Percentiles rank a stretch among this genome's conserved stretches.
These are phyloP conservation scores for Anguilla rostrata DNA, from an alignment of 2,113 vertebrate species.

Conservation along the genomic window DNA sequence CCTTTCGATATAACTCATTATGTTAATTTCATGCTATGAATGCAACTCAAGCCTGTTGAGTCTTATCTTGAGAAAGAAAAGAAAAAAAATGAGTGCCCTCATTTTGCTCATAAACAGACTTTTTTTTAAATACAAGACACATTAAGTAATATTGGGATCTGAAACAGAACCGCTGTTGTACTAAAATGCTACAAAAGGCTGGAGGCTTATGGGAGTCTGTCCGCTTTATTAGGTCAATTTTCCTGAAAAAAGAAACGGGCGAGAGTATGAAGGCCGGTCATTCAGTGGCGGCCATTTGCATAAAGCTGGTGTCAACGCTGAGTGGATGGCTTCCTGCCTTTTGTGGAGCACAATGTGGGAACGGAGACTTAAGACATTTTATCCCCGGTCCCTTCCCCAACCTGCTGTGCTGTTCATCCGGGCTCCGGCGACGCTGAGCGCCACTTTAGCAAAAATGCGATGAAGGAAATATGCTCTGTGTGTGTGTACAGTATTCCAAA, in stretches of 20 bases:
- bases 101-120: slow-evolving; percentile 81
- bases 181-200: slow-evolving; percentile 85
- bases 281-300: slow-evolving; percentile 86
- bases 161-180: slow-evolving; percentile 85
- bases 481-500: background rate
- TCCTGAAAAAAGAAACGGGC: slow-evolving; percentile 56
- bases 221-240: slow-evolving; percentile 86
- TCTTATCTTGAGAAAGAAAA: slow-evolving; percentile 14
- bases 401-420: slow-evolving; percentile 84
- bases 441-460: background rate
- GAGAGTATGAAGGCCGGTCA: slow-evolving; percentile 83
- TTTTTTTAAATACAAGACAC: slow-evolving; percentile 75
- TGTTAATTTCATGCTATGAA: slow-evolving; percentile 87
- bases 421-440: slow-evolving; percentile 61
- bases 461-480: background rate
- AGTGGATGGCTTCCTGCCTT: slow-evolving; percentile 88
- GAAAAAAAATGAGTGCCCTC: slow-evolving; percentile 71
- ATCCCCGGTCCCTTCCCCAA: slow-evolving; percentile 83
- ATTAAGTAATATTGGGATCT: slow-evolving; percentile 83
- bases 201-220: slow-evolving; percentile 84
- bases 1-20: slow-evolving; percentile 88
- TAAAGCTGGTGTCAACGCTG: slow-evolving; percentile 88
- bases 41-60: slow-evolving; percentile 80
- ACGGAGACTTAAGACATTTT: slow-evolving; percentile 83
- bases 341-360: slow-evolving; percentile 86